These are phyloP conservation scores for Halictus ligatus DNA, from an alignment of 2,888 invertebrate genomes.

Conservation along the genomic window DNA sequence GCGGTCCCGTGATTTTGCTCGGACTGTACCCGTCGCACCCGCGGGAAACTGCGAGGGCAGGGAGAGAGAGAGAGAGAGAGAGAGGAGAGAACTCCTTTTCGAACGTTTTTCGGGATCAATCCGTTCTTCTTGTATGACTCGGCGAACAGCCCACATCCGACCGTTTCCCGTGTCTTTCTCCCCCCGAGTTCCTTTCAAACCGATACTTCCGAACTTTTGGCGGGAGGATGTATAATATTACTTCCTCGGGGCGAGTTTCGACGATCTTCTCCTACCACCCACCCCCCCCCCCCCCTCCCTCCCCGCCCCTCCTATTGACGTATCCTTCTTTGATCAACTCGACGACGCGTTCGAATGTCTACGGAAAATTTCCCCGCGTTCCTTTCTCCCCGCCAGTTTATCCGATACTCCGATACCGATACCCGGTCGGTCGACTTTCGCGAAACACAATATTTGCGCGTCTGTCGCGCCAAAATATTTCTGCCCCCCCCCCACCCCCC, in stretches of 20 bases:
- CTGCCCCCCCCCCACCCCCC: too few species aligned
- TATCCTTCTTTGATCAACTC: conserved; percentile 65
- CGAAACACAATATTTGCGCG: neutral
- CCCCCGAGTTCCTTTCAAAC: conserved; percentile 34
- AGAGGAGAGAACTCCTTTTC: conserved; percentile 54
- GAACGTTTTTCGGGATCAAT: conserved; percentile 66
- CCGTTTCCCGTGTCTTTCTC: conserved; percentile 47
- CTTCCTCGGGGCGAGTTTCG: conserved; percentile 48
- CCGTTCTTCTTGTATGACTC: conserved; percentile 55
- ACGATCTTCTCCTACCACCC: conserved; percentile 32
- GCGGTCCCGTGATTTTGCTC: conserved; percentile 6
- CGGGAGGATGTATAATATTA: conserved; percentile 64
- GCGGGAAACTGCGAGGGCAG: conserved; percentile 47
- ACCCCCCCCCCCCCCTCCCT: too few species aligned
- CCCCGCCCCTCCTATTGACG: conserved; percentile 10
- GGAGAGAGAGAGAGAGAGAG: too few species aligned
- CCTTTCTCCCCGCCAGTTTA: neutral
- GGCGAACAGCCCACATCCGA: conserved; percentile 46
- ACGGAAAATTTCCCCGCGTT: neutral
- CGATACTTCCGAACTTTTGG: conserved; percentile 62
- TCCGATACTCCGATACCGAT: conserved; percentile 8
- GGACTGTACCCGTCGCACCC: conserved; percentile 18
- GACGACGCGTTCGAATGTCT: conserved; percentile 33
- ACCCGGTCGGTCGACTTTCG: conserved; percentile 17
- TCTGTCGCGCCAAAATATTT: neutral